Conservation (phyloP, 1,140 invertebrate species). For the Lepidurus packardi region DNA sequence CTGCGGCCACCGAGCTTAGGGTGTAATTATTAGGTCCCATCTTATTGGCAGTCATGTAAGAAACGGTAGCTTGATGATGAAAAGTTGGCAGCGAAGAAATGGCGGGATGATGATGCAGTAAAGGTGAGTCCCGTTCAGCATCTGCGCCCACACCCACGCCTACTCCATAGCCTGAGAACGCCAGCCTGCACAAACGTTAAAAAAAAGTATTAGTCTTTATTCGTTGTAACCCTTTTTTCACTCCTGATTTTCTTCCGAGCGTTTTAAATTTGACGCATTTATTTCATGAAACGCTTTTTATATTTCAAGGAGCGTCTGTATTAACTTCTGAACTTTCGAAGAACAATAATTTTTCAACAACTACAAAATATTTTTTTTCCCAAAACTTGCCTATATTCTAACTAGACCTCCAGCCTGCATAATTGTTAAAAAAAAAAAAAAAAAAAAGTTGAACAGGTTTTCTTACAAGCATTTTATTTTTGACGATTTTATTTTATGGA, state of each 20-base stretch:
- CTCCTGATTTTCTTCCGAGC: background rate
- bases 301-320: too few relatives aligned
- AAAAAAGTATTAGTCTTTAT: background rate
- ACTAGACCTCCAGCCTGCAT: background rate
- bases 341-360: too few relatives aligned
- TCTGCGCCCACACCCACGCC: conserved; percentile 2
- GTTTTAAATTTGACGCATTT: background rate
- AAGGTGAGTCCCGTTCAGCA: conserved; percentile 13
- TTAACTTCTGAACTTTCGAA: too few relatives aligned
- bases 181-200: background rate
- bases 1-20: background rate
- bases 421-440: background rate
- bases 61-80: background rate
- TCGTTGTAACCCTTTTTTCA: background rate
- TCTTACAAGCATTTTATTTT: background rate
- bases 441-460: too few relatives aligned
- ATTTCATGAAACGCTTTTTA: too few relatives aligned
- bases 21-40: conserved; percentile 2
- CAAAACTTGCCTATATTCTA: too few relatives aligned
- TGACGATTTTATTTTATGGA: too few relatives aligned
- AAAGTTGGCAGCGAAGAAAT: background rate
- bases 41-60: background rate
- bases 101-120: conserved; percentile 12
- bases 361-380: too few relatives aligned
- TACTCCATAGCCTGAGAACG: background rate